Conservation (phyloP, 2,888 invertebrate species). For the Tribolium freemani region DNA sequence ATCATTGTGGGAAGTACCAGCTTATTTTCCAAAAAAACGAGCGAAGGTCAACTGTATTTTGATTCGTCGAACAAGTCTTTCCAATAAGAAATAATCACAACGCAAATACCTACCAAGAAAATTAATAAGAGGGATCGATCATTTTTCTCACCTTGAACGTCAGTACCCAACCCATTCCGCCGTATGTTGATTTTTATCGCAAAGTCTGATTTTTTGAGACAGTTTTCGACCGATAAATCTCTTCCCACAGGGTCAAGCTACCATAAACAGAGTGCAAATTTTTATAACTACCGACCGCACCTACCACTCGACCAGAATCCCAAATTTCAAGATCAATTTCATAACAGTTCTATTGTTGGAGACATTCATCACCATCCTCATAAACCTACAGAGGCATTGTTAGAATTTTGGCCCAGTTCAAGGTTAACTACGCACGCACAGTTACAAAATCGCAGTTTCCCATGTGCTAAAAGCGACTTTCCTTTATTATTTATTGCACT, state of each 20-base stretch:
- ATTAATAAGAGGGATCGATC: background rate
- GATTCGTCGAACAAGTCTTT: background rate
- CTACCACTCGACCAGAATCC: background rate
- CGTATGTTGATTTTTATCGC: background rate
- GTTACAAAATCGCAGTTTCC: background rate
- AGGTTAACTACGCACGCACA: slow-evolving; percentile 9
- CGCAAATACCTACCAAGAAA: background rate
- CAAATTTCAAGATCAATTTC: background rate
- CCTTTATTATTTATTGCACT: background rate
- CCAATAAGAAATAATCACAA: background rate
- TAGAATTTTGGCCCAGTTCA: slow-evolving; percentile 2
- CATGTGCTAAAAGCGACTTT: background rate
- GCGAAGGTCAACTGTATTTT: background rate
- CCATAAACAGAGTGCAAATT: slow-evolving; percentile 3
- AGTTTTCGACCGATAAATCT: background rate
- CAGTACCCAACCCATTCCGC: background rate
- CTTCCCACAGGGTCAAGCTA: slow-evolving; percentile 3
- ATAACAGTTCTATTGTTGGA: background rate
- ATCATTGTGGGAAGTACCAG: background rate
- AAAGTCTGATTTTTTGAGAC: background rate
- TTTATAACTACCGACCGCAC: slow-evolving; percentile 2
- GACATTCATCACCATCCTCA: background rate
- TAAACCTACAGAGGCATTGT: slow-evolving; percentile 1
- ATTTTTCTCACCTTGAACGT: background rate
- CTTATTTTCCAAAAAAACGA: background rate